Evolutionary conservation across 2,113 vertebrate genomes (phyloP).

Genomic region (Pygoscelis adeliae): DNA sequence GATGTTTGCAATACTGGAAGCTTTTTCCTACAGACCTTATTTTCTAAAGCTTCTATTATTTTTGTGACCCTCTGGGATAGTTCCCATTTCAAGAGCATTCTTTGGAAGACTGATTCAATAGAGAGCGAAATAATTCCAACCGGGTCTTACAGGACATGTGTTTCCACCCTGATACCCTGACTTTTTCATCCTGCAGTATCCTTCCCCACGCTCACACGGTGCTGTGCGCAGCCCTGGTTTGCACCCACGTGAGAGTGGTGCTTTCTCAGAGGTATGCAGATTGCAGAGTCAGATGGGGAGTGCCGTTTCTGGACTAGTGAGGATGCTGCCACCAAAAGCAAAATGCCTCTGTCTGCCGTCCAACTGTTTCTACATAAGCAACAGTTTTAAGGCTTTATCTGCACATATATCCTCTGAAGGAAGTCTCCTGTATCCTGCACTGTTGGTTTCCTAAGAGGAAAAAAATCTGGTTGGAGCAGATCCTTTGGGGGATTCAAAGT

Average conservation of each 20-base stretch:
- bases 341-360: not conserved
- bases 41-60: slow-evolving; percentile 10
- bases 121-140: not conserved
- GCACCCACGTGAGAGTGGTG: accelerated
- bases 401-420: accelerated
- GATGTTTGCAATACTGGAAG: not conserved
- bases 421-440: not conserved
- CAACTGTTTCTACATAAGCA: not conserved
- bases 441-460: not conserved
- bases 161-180: not conserved
- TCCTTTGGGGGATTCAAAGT: not conserved
- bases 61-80: not conserved
- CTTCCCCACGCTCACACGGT: not conserved
- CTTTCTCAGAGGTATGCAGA: not conserved
- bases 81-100: not conserved
- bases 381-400: not conserved
- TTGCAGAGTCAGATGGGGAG: not conserved
- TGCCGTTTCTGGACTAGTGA: not conserved
- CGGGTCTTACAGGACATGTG: not conserved
- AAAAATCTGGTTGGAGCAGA: not conserved
- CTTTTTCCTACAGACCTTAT: not conserved
- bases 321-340: not conserved
- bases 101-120: not conserved
- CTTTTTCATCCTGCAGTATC: not conserved
- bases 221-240: not conserved